Percentiles rank a stretch among this genome's conserved stretches.
phyloP scores from a whole-genome alignment of 2,113 vertebrate species.

The Leucopsar rothschildi region DNA sequence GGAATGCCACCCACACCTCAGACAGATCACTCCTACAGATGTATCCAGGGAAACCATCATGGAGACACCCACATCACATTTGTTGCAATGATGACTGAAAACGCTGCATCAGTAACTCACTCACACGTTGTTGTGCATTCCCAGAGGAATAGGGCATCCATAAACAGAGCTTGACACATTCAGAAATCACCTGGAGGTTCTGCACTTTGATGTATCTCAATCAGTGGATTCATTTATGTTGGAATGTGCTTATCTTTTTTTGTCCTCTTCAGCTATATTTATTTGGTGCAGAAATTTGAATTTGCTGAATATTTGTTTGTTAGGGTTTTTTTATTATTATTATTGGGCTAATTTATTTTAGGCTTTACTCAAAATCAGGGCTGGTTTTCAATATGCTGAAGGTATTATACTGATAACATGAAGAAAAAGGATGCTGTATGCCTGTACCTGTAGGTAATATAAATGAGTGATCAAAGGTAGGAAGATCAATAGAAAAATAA shows the following conservation, averaged over 20 bases:
- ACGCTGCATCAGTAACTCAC: not conserved
- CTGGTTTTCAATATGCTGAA: not conserved
- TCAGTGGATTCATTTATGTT: not conserved
- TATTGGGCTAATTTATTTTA: not conserved
- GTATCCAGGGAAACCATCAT: constrained; percentile 43
- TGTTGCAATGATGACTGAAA: not conserved
- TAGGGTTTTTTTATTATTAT: not conserved
- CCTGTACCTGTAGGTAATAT: not conserved
- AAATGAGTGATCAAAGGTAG: not conserved
- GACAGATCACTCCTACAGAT: constrained; percentile 8
- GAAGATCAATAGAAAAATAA: not conserved
- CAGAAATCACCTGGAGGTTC: not conserved
- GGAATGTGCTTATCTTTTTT: not conserved
- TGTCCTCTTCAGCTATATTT: not conserved
- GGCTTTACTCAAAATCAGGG: not conserved
- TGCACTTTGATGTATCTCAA: not conserved
- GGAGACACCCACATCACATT: not conserved
- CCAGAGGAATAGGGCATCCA: not conserved
- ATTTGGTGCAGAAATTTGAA: not conserved
- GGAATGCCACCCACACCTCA: constrained; percentile 39
- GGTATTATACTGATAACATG: not conserved
- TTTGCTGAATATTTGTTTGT: not conserved
- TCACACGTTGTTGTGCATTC: not conserved
- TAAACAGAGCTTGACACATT: not conserved
- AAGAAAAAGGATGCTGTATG: not conserved